Evolutionary conservation across 1,140 invertebrate species (phyloP).

Genomic region (Macrosteles quadrilineatus): DNA sequence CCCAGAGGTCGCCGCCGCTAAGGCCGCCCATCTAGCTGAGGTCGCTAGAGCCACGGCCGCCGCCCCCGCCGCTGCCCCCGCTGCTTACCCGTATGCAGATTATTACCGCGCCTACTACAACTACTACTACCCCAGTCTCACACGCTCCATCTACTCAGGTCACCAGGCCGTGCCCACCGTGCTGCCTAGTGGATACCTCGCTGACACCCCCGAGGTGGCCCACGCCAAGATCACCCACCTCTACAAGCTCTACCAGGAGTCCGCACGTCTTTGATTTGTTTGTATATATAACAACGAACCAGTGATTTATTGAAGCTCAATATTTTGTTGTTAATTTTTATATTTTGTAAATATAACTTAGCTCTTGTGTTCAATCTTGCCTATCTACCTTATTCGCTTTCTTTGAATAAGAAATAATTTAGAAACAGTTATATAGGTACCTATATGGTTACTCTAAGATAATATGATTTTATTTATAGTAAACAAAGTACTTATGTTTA

Average conservation of each 20-base stretch:
- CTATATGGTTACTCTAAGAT: too few relatives aligned
- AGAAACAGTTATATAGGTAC: too few relatives aligned
- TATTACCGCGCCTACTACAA: constrained; percentile 32
- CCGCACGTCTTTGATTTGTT: background rate
- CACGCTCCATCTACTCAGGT: constrained; percentile 53
- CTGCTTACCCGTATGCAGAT: constrained; percentile 29
- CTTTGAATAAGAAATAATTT: too few relatives aligned
- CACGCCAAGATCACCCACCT: constrained; percentile 59
- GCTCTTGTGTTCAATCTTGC: too few relatives aligned
- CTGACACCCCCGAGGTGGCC: constrained; percentile 61
- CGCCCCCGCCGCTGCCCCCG: constrained; percentile 6
- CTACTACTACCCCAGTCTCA: constrained; percentile 35
- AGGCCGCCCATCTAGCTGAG: constrained; percentile 42
- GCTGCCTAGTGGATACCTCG: too few relatives aligned
- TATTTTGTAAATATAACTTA: too few relatives aligned
- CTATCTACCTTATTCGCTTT: too few relatives aligned
- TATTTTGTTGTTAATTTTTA: too few relatives aligned
- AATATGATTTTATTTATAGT: too few relatives aligned
- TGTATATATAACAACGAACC: too few relatives aligned
- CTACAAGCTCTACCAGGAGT: constrained; percentile 46
- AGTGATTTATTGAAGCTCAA: too few relatives aligned
- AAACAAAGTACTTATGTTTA: too few relatives aligned
- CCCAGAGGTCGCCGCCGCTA: constrained; percentile 24
- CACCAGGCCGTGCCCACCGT: constrained; percentile 45
- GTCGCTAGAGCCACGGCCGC: constrained; percentile 41